Base-by-base conservation (phyloP, 2,113 vertebrate genomes). In the Pachyramphus minor region DNA sequence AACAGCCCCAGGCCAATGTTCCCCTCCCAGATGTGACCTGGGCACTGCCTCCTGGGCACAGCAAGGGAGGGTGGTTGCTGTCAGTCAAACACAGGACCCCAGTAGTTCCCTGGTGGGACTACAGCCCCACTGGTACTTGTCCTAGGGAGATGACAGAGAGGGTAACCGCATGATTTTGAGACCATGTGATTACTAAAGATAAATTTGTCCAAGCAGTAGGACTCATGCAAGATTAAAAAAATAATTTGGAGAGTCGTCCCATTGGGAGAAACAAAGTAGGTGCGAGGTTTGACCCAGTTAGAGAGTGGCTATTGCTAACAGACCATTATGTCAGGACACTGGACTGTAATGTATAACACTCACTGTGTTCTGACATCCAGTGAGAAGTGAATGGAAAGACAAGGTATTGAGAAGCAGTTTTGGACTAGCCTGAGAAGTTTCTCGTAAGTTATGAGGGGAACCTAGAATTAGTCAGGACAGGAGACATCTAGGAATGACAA, bases 21-120 rank as follows among this genome's bases (percentile, higher is more conserved):
- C 19, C 49, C 23, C 41, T 87, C 35, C 4, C 1, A 55, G n/a
- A 59, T 31, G 5, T 45, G 11, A 28, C n/a, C 50, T 52, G 50
- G 49, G 49, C 14, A 2, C 52, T 77, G 64, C 15, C 42, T n/a
- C 30, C 41, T 5, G 35, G 15, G 30, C 22, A 25, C 13, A 5
- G 27, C 0, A 0, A 0, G 4, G 50, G 45, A 52, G 41, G 21
- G 22, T 71, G 18, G 23, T 5, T 39, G 20, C 33, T 47, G 22
- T 50, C 47, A 22, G 25, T 35, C 2, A 4, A 9, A 42, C 5
- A 68, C 28, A 42, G 33, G 33, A 69, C 44, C 14, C 7, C 0
- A 0, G 4, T 4, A 52, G 25, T 35, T 92, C 12, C 11, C 30
- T 87, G 39, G 7, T 88, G 45, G 24, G 28, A 56, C 21, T 66